These are phyloP conservation scores for Taeniopygia guttata DNA, from an alignment of 2,797 vertebrate species.

Conservation along the genomic window DNA sequence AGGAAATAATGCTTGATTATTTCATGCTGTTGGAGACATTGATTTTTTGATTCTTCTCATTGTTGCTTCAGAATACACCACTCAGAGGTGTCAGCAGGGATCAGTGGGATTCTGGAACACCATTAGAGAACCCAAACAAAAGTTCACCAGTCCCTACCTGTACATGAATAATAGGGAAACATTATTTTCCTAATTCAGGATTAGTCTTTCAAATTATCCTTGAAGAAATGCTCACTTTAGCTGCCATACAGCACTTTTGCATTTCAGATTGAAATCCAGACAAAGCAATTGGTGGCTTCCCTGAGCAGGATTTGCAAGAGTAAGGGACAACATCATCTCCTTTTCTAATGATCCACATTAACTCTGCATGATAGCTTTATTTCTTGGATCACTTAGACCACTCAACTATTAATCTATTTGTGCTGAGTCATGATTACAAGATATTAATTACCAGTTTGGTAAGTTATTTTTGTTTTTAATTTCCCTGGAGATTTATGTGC, in stretches of 20 bases:
- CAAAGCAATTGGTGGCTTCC: not conserved
- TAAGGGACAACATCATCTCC: not conserved
- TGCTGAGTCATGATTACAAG: conserved; percentile 45
- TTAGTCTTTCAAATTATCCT: not conserved
- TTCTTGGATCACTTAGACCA: not conserved
- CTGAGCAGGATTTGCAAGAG: not conserved
- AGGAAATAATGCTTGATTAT: not conserved
- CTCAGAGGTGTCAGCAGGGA: not conserved
- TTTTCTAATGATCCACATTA: not conserved
- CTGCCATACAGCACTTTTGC: fast-evolving
- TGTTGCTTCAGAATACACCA: not conserved
- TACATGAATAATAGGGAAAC: not conserved
- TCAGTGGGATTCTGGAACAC: not conserved
- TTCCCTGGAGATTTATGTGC: conserved; percentile 19
- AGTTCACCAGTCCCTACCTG: not conserved
- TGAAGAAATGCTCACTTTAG: not conserved
- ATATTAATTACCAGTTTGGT: conserved; percentile 46
- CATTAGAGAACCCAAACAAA: not conserved
- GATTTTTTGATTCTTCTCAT: not conserved
- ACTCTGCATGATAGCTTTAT: not conserved
- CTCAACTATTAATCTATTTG: not conserved
- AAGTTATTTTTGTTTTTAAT: conserved; percentile 53
- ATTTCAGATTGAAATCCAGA: not conserved
- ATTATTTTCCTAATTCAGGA: not conserved
- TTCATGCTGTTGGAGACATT: not conserved